These are phyloP conservation scores for Paguma larvata DNA, from an alignment of 2,797 vertebrate genomes.

Conservation along the genomic window DNA sequence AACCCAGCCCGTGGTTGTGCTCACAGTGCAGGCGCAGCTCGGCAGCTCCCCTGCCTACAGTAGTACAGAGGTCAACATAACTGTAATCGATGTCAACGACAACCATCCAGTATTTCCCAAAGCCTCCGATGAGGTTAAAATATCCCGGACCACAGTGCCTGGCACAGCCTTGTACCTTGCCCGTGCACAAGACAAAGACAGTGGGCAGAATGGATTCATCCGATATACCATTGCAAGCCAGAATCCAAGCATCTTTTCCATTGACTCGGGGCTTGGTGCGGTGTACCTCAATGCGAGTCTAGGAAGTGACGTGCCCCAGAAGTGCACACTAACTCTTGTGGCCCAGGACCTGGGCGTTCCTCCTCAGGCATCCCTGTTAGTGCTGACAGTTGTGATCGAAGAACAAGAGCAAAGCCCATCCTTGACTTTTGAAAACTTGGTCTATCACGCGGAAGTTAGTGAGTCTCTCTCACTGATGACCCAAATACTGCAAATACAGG, in stretches of 20 bases:
- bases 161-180: constrained; percentile 94
- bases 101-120: constrained; percentile 91
- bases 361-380: constrained; percentile 88
- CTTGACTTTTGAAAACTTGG: constrained; percentile 93
- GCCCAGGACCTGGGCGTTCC: constrained; percentile 93
- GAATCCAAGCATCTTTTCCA: constrained; percentile 86
- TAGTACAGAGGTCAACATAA: constrained; percentile 94
- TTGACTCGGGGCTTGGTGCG: constrained; percentile 90
- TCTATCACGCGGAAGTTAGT: constrained; percentile 94
- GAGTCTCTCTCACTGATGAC: constrained; percentile 90
- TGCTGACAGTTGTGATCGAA: constrained; percentile 89
- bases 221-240: constrained; percentile 88
- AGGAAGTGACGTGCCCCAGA: constrained; percentile 67
- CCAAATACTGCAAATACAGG: constrained; percentile 92
- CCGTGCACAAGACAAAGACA: constrained; percentile 94
- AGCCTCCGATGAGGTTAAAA: constrained; percentile 86
- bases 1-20: constrained; percentile 88
- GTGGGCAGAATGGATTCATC: constrained; percentile 91
- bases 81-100: constrained; percentile 94
- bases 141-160: constrained; percentile 89
- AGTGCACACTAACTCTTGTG: constrained; percentile 88
- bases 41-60: constrained; percentile 89
- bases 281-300: constrained; percentile 91
- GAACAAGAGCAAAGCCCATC: constrained; percentile 81
- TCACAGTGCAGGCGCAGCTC: constrained; percentile 92